Evolutionary conservation across 1,140 invertebrate genomes (phyloP), one percentile per base, ranked within the genome.

Genomic region (Nasonia longicornis): DNA sequence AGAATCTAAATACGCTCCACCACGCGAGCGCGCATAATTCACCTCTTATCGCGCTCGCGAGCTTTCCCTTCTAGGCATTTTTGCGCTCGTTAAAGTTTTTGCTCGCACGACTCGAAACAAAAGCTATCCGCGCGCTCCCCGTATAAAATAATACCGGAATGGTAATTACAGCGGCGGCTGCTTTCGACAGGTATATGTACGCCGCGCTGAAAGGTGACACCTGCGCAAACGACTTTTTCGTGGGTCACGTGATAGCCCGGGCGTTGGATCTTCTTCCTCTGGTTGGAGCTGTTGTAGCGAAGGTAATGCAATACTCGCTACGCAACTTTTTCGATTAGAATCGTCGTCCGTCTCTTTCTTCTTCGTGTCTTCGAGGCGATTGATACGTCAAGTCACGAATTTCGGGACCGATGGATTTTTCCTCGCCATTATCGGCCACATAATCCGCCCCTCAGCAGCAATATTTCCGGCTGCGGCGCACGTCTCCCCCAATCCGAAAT

Each of bases 161-260:
- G 38, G 58, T 72, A 79, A 79, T 72, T 72, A 72, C 20, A 26
- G 66, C 45, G 38, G 72, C 66, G 52, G 31, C 73, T 42, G 78
- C 64, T 64, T 64, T 75, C 80, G 26, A 66, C 29, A 45, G 35
- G 66, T 20, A 29, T 58, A 29, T 58, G 77, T 14, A n/a, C 20
- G 16, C 1, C 11, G 52, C 20, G 52, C 42, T 26, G 72, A 80
- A 80, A 80, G 26, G 58, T 69, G 79, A 80, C 79, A 80, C 79
- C 79, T 80, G 79, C 45, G 29, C 72, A 80, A 80, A 75, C 79
- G 70, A 75, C 58, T 75, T 85, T 86, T 81, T 83, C 84, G 84
- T 84, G 74, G 84, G 74, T 80, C 79, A 80, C 79, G 64, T 75
- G 79, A 80, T 38, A 69, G 63, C 38, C 38, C 14, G 16, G 38